These are phyloP conservation scores for Thereva nobilitata DNA, from an alignment of 2,888 invertebrate genomes.

Conservation along the genomic window DNA sequence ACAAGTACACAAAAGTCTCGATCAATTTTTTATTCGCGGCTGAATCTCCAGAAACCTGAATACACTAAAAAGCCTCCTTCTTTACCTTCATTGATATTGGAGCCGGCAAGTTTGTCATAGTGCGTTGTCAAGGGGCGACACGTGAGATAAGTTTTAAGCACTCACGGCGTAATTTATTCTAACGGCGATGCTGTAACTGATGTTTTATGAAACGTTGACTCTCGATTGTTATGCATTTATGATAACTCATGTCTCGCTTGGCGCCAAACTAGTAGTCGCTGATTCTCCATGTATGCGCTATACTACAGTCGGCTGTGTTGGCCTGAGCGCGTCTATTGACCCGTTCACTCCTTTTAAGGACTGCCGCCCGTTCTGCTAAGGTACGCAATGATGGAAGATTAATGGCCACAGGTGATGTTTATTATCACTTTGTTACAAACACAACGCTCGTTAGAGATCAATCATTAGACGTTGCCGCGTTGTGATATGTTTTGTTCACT, in stretches of 20 bases:
- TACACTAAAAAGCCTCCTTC: no score
- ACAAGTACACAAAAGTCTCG: no score
- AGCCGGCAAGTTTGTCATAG: slow-evolving; percentile 24
- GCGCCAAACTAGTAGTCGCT: slow-evolving; percentile 24
- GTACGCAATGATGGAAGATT: slow-evolving; percentile 20
- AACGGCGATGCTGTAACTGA: slow-evolving; percentile 32
- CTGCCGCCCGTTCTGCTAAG: slow-evolving; percentile 14
- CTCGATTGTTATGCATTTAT: slow-evolving; percentile 33
- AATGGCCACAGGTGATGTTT: slow-evolving; percentile 23
- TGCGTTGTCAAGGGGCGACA: slow-evolving; percentile 22
- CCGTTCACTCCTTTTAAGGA: slow-evolving; percentile 32
- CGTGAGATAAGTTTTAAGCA: slow-evolving; percentile 28
- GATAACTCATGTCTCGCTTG: slow-evolving; percentile 33
- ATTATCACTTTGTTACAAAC: slow-evolving; percentile 18
- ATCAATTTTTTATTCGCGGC: no score
- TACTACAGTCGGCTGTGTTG: slow-evolving; percentile 7
- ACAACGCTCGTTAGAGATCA: slow-evolving; percentile 9
- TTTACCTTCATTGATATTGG: no score
- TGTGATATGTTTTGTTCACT: slow-evolving; percentile 27
- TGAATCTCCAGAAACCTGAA: no score
- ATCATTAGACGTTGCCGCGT: slow-evolving; percentile 4
- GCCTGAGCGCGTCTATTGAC: slow-evolving; percentile 26
- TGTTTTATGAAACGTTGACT: slow-evolving; percentile 31
- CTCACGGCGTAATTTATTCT: slow-evolving; percentile 28
- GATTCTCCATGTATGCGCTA: slow-evolving; percentile 2